Evolutionary conservation across 1,140 invertebrate species (phyloP).

Genomic region (Drosophila funebris): DNA sequence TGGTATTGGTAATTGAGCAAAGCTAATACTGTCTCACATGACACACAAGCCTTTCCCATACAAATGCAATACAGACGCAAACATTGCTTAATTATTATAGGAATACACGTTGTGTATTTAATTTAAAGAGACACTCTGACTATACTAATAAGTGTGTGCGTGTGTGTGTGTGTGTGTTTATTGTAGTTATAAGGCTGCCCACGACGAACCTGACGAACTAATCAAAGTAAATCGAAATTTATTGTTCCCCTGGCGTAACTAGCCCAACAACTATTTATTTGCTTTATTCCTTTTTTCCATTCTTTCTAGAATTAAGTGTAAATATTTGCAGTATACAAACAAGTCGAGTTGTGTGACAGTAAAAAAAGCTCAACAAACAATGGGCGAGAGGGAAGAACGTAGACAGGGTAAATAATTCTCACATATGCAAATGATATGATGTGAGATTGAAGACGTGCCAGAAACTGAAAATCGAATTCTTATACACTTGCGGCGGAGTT

Average conservation of each 20-base stretch:
- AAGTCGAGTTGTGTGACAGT: slow-evolving; percentile 12
- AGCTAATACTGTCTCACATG: slow-evolving; percentile 31
- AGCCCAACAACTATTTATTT: slow-evolving; percentile 20
- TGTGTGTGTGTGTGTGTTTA: neutral
- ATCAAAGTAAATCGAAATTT: slow-evolving; percentile 69
- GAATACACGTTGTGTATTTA: slow-evolving; percentile 26
- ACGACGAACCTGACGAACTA: slow-evolving; percentile 49
- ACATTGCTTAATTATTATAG: slow-evolving; percentile 67
- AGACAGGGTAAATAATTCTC: neutral
- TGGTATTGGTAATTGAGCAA: slow-evolving; percentile 20
- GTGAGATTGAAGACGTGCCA: slow-evolving; percentile 27
- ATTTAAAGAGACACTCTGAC: slow-evolving; percentile 40
- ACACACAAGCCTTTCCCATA: slow-evolving; percentile 27
- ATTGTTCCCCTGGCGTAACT: slow-evolving; percentile 53
- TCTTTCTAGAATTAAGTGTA: slow-evolving; percentile 31
- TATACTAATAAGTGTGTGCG: neutral
- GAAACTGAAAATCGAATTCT: neutral
- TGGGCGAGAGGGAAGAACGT: neutral
- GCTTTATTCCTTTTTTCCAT: slow-evolving; percentile 8
- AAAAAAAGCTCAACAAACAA: slow-evolving; percentile 34
- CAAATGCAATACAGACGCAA: slow-evolving; percentile 9
- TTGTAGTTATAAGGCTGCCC: slow-evolving; percentile 15
- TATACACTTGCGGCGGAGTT: neutral
- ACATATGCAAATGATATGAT: slow-evolving; percentile 10
- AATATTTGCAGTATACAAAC: slow-evolving; percentile 51